Conservation (phyloP, 2,113 vertebrate species). For the Ancistrus triradiatus region DNA sequence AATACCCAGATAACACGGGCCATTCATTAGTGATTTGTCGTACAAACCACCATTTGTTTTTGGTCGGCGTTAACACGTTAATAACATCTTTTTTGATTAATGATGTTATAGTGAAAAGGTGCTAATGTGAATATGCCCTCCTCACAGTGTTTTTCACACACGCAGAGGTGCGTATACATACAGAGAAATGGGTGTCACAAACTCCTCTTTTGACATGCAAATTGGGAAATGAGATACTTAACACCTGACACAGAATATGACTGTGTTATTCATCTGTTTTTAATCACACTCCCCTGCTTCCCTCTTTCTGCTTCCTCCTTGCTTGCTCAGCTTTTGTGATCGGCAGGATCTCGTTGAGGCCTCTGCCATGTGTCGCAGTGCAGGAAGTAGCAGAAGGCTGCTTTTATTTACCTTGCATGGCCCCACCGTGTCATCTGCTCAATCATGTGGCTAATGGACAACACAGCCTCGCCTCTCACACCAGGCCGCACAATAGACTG, state of each 20-base stretch:
- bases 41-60: too few relatives aligned
- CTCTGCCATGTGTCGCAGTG: conserved; percentile 61
- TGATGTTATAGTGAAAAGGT: conserved; percentile 58
- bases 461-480: conserved; percentile 70
- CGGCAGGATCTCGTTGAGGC: conserved; percentile 43
- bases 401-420: conserved; percentile 86
- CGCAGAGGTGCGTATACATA: neutral
- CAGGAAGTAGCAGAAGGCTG: conserved; percentile 92
- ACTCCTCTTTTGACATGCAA: conserved; percentile 72
- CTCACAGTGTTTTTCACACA: conserved; percentile 53
- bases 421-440: conserved; percentile 92
- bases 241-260: conserved; percentile 74
- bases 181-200: conserved; percentile 25
- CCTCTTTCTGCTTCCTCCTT: conserved; percentile 22
- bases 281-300: conserved; percentile 57
- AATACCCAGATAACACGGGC: neutral
- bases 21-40: conserved; percentile 22
- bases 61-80: conserved; percentile 58
- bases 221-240: conserved; percentile 74
- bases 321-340: conserved; percentile 70
- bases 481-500: conserved; percentile 74
- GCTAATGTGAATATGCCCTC: conserved; percentile 60
- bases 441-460: conserved; percentile 94
- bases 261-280: conserved; percentile 68
- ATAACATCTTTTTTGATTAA: conserved; percentile 69